Base-by-base conservation (phyloP, 2,113 vertebrate species). In the Arizona elegans region DNA sequence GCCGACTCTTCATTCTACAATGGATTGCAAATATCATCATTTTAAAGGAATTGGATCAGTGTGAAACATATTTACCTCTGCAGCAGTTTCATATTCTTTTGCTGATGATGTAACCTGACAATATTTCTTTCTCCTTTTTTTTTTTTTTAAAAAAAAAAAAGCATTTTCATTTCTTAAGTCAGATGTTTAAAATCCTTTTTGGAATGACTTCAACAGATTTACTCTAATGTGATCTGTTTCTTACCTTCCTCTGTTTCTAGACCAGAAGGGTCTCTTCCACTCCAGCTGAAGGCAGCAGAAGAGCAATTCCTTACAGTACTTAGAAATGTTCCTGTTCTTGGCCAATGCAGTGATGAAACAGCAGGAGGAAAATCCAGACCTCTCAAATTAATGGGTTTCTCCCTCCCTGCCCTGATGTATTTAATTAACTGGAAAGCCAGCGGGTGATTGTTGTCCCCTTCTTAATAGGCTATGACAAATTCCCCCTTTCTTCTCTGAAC, bases 381-480 rank as follows among this genome's bases (percentile, higher is more conserved):
- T 90, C 24, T 94, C 54, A 90, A 21, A 92, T 47, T 50, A 93
- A 93, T 93, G 59, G 70, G 19, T 55, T 87, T 59, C 50, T 70
- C 24, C 21, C 6, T 24, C 33, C 75, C 75, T 43, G 8, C 3
- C 33, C 33, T 17, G 15, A 54, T 55, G 52, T 58, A 58, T 89
- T 85, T 87, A 88, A 86, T 91, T 91, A 93, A 90, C 87, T 87
- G 87, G 38, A 70, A 85, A 91, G 52, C 29, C 55, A 90, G 23
- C 15, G 38, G 81, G 56, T 94, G 59, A 56, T n/a, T 86, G 23
- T 81, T 58, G 52, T 89, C 19, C 7, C 91, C 92, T 89, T 87
- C 87, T 62, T 93, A 86, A 91, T 70, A 89, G 56, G 75, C 47
- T 92, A 58, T 50, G 70, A 89, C 87, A 86, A 75, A 89, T 91